phyloP scores from a whole-genome alignment of 2,797 vertebrate genomes.

The Gallirallus australis region DNA sequence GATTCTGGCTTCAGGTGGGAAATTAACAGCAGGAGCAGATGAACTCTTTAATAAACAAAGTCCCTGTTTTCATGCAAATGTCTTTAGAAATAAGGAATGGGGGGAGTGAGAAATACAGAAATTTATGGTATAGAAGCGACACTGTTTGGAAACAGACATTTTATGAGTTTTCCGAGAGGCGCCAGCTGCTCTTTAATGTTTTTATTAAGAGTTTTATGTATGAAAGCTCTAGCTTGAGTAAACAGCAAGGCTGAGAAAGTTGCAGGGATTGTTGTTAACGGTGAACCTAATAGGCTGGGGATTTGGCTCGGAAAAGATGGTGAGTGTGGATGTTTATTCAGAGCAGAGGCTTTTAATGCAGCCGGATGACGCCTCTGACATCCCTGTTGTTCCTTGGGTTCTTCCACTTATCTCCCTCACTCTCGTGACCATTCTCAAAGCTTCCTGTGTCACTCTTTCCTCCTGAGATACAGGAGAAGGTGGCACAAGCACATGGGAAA shows the following conservation, averaged over 20 bases:
- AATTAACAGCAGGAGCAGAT: conserved; percentile 61
- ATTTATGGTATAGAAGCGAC: conserved; percentile 61
- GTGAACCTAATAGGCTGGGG: conserved; percentile 7
- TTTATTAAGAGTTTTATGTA: conserved; percentile 72
- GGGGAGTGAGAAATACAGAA: conserved; percentile 44
- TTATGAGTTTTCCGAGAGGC: conserved; percentile 74
- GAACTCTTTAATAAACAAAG: conserved; percentile 62
- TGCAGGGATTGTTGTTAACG: conserved; percentile 35
- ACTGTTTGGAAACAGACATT: conserved; percentile 75
- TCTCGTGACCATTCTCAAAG: rapidly evolving
- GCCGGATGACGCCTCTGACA: not conserved
- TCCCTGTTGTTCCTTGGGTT: not conserved
- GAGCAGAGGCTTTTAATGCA: rapidly evolving
- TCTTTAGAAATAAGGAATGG: conserved; percentile 36
- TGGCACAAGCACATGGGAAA: rapidly evolving
- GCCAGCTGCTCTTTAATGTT: conserved; percentile 76
- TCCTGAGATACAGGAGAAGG: not conserved
- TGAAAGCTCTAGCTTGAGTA: conserved; percentile 65
- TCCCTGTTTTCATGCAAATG: conserved; percentile 70
- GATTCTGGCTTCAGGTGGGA: conserved; percentile 52
- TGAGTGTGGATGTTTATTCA: not conserved
- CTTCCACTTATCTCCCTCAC: rapidly evolving
- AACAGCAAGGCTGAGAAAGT: conserved; percentile 65
- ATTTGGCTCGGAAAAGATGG: not conserved
- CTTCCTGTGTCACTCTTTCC: not conserved